Base-by-base conservation (phyloP, 2,113 vertebrate species). In the Chascanopsetta lugubris region DNA sequence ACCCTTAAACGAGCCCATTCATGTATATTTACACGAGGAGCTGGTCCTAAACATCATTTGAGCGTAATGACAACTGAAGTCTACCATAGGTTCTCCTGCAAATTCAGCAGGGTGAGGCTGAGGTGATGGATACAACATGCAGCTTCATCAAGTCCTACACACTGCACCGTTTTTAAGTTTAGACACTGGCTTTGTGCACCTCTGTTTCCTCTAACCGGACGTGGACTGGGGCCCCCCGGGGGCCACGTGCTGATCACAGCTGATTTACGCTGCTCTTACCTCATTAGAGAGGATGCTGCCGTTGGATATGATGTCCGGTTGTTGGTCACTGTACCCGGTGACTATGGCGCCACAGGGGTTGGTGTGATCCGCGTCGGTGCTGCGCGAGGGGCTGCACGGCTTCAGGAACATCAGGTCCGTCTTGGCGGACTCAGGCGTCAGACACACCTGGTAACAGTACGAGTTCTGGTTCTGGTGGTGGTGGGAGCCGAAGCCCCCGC, bases 341-440 rank as follows among this genome's bases (percentile, higher is more conserved):
- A 98, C 96, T 42, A 98, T 93, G 76, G 96, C 96, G 74, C 95
- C 96, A 57, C 97, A 97, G 70, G 96, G 95, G 88, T 94, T 97
- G 67, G 75, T 80, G 93, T 96, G 96, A 80, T 98, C 96, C 22
- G 94, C 87, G 83, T 98, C 95, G 2, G 91, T 92, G 84, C 94
- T 96, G 80, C 96, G 93, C 46, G 96, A 94, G 13, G 96, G 94
- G 83, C 96, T 98, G 85, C 96, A 97, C 46, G 97, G 96, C 75
- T 99, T 99, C 6, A 99, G 94, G 91, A 99, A 99, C 96, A 99
- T 97, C 89, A 99, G 90, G 72, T 98, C 97, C 40, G 97, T 99
- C 87, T 98, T 99, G 85, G 97, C 97, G 13, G 96, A 98, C 89
- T 99, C 97, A 0, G 97, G 97, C 2, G 96, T 98, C 85, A 99